Evolutionary conservation across 2,113 vertebrate species (phyloP), one percentile per base, ranked within the genome.

Genomic region (Mormoops blainvillei): DNA sequence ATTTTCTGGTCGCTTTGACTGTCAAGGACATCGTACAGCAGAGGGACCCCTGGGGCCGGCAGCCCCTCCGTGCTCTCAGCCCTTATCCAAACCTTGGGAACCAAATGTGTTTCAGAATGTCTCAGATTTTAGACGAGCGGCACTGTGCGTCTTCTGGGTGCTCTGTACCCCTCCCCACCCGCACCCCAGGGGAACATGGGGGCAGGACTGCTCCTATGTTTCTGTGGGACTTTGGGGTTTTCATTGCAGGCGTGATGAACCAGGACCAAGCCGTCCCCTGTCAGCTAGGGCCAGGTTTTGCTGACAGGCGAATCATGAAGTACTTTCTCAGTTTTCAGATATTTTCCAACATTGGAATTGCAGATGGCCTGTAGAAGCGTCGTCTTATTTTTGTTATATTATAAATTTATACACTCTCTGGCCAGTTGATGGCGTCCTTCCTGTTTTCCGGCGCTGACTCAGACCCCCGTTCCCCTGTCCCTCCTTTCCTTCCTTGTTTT

Each of bases 161-260:
- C n/a, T 13, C 33, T 22, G 63, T 58, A 5, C 18, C 0, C 14
- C 70, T 31, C 63, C 68, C 28, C 31, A 7, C 41, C 31, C 33
- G 31, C 5, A 0, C 12, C 22, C 28, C 5, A 0, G 1, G 1
- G 20, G n/a, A 28, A 16, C 26, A 0, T 0, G 7, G 13, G 16
- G 24, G 0, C n/a, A 4, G 3, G 1, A 6, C 43, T 3, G 24
- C 38, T 28, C 4, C 6, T 1, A 0, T 15, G 11, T 45, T 76
- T 65, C 78, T 38, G 6, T 54, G 50, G 73, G 58, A 43, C 11
- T 41, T 31, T 31, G 56, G 43, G 36, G 8, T 13, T 81, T 33
- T 73, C 26, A 1, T 83, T 87, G 41, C 19, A 3, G 84, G 20
- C 4, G 2, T 15, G 18, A 48, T 4, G 15, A n/a, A 9, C 31